phyloP scores from a whole-genome alignment of 2,888 invertebrate species.

The Meloe dianella region DNA sequence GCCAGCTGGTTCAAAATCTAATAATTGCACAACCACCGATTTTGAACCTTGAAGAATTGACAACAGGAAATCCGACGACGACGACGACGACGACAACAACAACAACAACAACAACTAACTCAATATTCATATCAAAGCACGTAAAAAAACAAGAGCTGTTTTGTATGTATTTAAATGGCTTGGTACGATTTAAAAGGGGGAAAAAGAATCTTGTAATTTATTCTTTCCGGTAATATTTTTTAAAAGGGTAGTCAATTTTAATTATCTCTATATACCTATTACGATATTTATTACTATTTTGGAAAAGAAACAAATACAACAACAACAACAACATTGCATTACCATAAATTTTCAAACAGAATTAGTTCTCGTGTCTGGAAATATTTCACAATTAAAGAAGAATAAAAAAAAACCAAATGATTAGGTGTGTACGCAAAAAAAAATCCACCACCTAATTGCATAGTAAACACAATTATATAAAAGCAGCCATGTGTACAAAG shows the following conservation, averaged over 20 bases:
- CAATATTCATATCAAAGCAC: not conserved
- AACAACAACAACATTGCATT: not conserved
- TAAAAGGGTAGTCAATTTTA: slow-evolving; percentile 9
- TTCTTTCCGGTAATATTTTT: slow-evolving; percentile 1
- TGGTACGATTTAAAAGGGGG: not conserved
- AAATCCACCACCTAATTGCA: not conserved
- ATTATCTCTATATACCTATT: not conserved
- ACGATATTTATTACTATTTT: not conserved
- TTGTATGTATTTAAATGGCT: not conserved
- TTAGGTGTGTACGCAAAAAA: not conserved
- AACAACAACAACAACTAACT: not conserved
- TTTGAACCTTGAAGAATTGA: not conserved
- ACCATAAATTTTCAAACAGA: not conserved
- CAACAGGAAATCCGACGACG: not conserved
- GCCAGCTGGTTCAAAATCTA: not conserved
- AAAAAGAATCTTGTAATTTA: not conserved
- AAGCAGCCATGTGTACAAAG: slow-evolving; percentile 5
- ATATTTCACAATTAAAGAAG: not conserved
- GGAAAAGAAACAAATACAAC: not conserved
- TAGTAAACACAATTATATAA: not conserved
- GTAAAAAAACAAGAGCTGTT: not conserved
- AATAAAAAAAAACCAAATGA: not conserved
- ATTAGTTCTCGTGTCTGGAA: not conserved
- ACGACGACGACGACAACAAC: not conserved
- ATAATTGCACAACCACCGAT: slow-evolving; percentile 3